Evolutionary conservation across 2,113 vertebrate species (phyloP).

Genomic region (Laticauda laticaudata): DNA sequence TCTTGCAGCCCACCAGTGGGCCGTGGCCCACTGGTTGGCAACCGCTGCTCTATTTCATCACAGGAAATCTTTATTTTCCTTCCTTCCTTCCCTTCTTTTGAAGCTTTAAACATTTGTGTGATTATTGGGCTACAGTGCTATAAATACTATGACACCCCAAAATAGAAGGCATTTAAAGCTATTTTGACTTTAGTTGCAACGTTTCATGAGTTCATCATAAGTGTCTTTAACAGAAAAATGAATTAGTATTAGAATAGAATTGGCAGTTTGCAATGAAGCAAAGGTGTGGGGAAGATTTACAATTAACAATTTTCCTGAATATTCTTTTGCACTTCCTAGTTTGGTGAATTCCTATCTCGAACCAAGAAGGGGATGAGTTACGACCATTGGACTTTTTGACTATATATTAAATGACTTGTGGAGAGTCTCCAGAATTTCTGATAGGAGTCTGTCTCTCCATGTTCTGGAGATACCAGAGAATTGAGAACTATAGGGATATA

Average conservation of each 20-base stretch:
- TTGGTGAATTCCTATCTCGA: background rate
- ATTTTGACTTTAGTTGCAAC: background rate
- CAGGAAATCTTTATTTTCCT: slow-evolving; percentile 14
- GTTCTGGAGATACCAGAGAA: background rate
- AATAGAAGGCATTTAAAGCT: background rate
- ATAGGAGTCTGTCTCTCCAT: background rate
- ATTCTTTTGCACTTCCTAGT: background rate
- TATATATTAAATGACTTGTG: background rate
- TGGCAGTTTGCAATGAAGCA: background rate
- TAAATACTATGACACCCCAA: background rate
- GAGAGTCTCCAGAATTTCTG: background rate
- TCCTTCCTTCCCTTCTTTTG: no score
- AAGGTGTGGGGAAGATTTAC: background rate
- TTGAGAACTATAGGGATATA: background rate
- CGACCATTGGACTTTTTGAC: background rate
- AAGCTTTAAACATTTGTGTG: background rate
- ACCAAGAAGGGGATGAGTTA: background rate
- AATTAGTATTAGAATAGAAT: background rate
- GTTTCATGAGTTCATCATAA: background rate
- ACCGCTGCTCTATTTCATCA: slow-evolving; percentile 28
- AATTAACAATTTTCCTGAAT: background rate
- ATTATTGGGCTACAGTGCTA: background rate
- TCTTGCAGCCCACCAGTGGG: no score
- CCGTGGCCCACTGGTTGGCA: no score
- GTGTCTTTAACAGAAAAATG: slow-evolving; percentile 8